A percentile compares a stretch with the other conserved stretches of the same genome.
Conservation (phyloP, 2,888 invertebrate species). For the Erebia epiphron region DNA sequence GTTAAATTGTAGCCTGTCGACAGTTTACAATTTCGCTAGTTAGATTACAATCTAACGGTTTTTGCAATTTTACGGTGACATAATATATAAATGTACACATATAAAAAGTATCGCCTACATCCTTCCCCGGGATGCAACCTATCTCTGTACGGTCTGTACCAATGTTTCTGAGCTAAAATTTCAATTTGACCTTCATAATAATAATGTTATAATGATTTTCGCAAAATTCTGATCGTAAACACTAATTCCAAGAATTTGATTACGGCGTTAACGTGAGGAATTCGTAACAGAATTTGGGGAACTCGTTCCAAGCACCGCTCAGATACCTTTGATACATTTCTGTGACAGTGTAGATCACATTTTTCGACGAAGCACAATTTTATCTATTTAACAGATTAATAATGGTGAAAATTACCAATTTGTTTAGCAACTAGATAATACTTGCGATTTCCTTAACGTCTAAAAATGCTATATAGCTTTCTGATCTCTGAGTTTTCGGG, state of each 20-base stretch:
- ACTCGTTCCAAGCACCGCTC: slow-evolving; percentile 32
- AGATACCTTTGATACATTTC: slow-evolving; percentile 25
- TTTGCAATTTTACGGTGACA: no score
- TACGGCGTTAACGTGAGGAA: slow-evolving; percentile 45
- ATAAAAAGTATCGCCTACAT: no score
- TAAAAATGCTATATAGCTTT: no score
- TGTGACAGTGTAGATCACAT: slow-evolving; percentile 7
- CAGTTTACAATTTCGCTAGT: no score
- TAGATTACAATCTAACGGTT: no score
- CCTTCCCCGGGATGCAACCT: no score
- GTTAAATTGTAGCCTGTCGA: no score
- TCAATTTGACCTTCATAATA: slow-evolving; percentile 6
- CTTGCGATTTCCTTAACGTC: no score
- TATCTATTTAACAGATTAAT: slow-evolving; percentile 30
- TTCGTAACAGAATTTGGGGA: slow-evolving; percentile 41
- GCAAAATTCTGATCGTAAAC: slow-evolving; percentile 34
- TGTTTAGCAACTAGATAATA: no score
- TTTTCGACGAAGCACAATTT: neutral
- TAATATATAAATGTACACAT: no score
- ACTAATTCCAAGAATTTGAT: slow-evolving; percentile 43
- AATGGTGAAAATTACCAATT: neutral
- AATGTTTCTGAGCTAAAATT: neutral
- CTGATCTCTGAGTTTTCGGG: no score
- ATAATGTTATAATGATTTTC: slow-evolving; percentile 32
- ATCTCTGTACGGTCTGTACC: no score